Evolutionary conservation across 2,113 vertebrate species (phyloP).

Genomic region (Sitta europaea): DNA sequence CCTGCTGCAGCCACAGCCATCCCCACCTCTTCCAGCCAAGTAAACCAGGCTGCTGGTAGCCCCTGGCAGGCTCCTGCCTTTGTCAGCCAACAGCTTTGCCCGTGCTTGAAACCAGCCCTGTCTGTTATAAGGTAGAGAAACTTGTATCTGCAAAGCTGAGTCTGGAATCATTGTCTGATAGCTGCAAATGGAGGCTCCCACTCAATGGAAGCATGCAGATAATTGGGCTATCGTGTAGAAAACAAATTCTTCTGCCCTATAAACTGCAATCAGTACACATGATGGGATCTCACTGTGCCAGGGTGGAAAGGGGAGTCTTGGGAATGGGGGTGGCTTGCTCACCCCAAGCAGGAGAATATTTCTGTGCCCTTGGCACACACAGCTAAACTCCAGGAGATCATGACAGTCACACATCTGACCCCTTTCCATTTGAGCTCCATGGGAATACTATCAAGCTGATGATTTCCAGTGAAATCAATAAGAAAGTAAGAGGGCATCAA

Average conservation of each 20-base stretch:
- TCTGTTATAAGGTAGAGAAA: neutral
- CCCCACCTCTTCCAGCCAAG: neutral
- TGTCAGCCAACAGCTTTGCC: neutral
- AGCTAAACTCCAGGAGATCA: neutral
- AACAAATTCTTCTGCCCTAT: neutral
- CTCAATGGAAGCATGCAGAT: neutral
- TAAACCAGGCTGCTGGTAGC: neutral
- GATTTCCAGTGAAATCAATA: constrained; percentile 20
- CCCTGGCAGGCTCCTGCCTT: neutral
- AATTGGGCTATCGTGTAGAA: neutral
- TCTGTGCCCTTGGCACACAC: neutral
- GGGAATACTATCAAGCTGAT: neutral
- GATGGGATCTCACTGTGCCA: neutral
- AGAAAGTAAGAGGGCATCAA: neutral
- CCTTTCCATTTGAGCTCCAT: neutral
- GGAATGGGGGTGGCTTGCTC: neutral
- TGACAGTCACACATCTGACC: neutral
- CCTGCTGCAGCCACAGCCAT: neutral
- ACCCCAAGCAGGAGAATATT: neutral
- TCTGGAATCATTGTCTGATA: neutral
- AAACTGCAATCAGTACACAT: neutral
- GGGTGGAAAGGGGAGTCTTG: neutral
- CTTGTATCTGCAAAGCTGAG: rapidly evolving
- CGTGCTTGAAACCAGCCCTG: neutral
- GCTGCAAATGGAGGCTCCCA: neutral